Base-by-base conservation (phyloP, 1,140 invertebrate species). In the Drosophila arawakana region DNA sequence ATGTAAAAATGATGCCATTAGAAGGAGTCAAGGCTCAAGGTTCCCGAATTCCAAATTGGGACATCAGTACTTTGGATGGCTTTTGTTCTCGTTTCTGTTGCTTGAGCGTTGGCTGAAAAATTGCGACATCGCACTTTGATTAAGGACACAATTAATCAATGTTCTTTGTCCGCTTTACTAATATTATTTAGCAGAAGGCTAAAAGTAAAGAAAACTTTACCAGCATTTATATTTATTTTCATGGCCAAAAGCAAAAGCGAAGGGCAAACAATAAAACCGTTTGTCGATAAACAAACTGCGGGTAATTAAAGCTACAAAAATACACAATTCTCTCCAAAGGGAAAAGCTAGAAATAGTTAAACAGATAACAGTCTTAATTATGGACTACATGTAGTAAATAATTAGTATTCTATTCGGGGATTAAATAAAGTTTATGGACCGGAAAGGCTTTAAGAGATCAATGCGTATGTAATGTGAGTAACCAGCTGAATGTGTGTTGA, bases 61-160 rank as follows among this genome's bases (percentile, higher is more conserved):
- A 76, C 81, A 81, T 80, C 70, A 72, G 59, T 50, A 59, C 60
- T 10, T 30, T 30, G 25, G 25, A 6, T 21, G n/a, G 55, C 47
- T 75, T 47, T 68, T 69, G 67, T 65, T 78, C 18, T 13, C 11
- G n/a, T 10, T 30, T 41, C 2, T 30, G 10, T 15, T 35, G 46
- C 21, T 44, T 49, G 55, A 30, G 25, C 18, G 35, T 35, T 65
- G 50, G 43, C 50, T 34, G 21, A 44, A 44, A 62, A 57, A 58
- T 44, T 21, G 41, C 41, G 41, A 44, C 21, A 55, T 70, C 58
- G 50, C 37, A 58, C 43, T 55, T 81, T 78, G 82, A 76, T 81
- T 86, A 86, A 75, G 72, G 68, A 59, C 59, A 72, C 82, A 76
- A 85, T 85, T 86, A 81, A 85, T 85, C 81, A 81, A 86, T 59